Conservation (phyloP, 2,797 vertebrate genomes). For the Clarias pachynema region DNA sequence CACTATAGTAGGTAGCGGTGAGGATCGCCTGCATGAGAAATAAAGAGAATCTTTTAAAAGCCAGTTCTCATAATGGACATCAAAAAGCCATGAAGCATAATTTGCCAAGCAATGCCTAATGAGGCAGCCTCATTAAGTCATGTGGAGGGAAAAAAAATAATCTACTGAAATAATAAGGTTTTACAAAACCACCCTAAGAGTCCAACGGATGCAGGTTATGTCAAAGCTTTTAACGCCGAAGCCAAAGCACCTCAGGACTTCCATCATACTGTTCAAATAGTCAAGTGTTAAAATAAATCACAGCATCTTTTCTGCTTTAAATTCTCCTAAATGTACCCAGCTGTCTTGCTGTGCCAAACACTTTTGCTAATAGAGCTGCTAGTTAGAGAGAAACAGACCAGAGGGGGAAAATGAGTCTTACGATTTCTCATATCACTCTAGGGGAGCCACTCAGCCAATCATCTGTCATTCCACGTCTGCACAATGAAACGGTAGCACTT, state of each 20-base stretch:
- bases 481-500: neutral
- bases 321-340: neutral
- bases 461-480: neutral
- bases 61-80: constrained; percentile 16
- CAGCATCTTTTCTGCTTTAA: neutral
- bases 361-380: constrained; percentile 5
- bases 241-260: neutral
- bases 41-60: neutral
- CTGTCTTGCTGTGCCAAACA: constrained; percentile 2
- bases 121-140: constrained; percentile 38
- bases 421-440: neutral
- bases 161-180: neutral
- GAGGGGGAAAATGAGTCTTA: neutral
- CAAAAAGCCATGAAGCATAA: constrained; percentile 25
- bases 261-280: neutral
- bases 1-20: neutral
- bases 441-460: constrained; percentile 6
- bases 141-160: too few species aligned
- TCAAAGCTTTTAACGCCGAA: neutral
- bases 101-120: constrained; percentile 40
- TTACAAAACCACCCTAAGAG: neutral
- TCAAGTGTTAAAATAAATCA: constrained; percentile 4
- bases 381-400: neutral
- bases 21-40: neutral
- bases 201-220: neutral